phyloP scores from a whole-genome alignment of 37 sponge, comb jelly and placozoan genomes.

The Cladorhizidae sp. region DNA sequence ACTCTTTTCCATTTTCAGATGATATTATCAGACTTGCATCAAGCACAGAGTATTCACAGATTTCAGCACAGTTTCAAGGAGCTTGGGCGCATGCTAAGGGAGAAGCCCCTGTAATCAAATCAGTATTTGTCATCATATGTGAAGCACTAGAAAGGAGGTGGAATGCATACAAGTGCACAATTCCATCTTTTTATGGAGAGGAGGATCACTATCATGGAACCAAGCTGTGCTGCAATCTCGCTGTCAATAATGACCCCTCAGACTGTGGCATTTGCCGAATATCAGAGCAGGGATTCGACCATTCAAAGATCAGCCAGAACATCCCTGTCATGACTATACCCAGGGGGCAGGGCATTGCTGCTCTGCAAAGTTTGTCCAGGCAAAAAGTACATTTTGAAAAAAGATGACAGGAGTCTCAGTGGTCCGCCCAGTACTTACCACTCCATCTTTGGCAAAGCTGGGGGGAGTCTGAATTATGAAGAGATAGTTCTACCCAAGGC shows the following conservation, averaged over 20 bases:
- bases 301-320: conserved; percentile 14
- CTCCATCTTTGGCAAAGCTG: conserved; percentile 60
- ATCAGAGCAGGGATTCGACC: conserved; percentile 45
- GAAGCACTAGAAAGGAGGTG: background rate
- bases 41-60: background rate
- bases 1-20: no score
- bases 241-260: background rate
- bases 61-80: conserved; percentile 19
- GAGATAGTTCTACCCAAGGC: conserved; percentile 66
- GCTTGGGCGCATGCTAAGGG: conserved; percentile 51
- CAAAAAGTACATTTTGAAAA: conserved; percentile 40
- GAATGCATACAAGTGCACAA: background rate
- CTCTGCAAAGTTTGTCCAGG: conserved; percentile 70
- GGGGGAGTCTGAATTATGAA: conserved; percentile 46
- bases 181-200: background rate
- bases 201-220: conserved; percentile 83
- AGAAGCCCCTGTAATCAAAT: conserved; percentile 3
- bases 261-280: conserved; percentile 80
- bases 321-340: conserved; percentile 87
- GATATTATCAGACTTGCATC: conserved; percentile 13
- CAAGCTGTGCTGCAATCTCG: conserved; percentile 59
- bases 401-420: conserved; percentile 23
- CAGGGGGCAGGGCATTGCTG: conserved; percentile 71
- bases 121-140: conserved; percentile 7
- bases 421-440: conserved; percentile 66